Base-by-base conservation (phyloP, 1,140 invertebrate species). In the Philaenus spumarius region DNA sequence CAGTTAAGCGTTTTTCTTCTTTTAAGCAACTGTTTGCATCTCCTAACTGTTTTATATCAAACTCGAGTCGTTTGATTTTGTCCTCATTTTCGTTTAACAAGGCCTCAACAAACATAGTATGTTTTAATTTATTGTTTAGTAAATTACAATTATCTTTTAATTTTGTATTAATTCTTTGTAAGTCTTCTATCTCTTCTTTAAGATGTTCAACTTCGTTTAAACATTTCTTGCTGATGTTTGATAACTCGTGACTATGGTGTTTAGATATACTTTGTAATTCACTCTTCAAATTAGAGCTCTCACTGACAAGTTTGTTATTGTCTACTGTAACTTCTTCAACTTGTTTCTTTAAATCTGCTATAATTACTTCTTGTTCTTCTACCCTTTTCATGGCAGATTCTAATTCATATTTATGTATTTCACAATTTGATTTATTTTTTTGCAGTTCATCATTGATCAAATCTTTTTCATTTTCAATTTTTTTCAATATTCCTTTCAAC, bases 11-110 rank as follows among this genome's bases (percentile, higher is more conserved):
- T 11, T 75, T 71, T 47, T 78, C 76, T 58, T 78, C 77, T 15
- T 75, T 66, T 3, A 78, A 56, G 12, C 75, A 75, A 53, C 78
- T 75, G 50, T 78, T 73, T 62, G 78, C 76, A 53, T 72, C 72
- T 34, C 78, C 74, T 24, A 75, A 74, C 55, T 73, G 71, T 62
- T 69, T 74, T 1, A 74, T 50, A 57, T 70, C 69, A 24, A 72
- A 68, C 14, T 69, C 71, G 3, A 77, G 62, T 11, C 66, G 42
- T 63, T 73, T 73, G n/a, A 74, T 40, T 69, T 78, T 70, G 52
- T 72, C 67, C 62, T 73, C 68, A 61, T 58, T 75, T 71, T 20
- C 53, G 64, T 61, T 73, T 73, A 22, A 71, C 37, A 17, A 69
- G 69, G 48, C n/a, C 14, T 35, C 14, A 40, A 51, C 17, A 58